Conservation (phyloP, 1,140 invertebrate genomes). For the Neodiprion fabricii region DNA sequence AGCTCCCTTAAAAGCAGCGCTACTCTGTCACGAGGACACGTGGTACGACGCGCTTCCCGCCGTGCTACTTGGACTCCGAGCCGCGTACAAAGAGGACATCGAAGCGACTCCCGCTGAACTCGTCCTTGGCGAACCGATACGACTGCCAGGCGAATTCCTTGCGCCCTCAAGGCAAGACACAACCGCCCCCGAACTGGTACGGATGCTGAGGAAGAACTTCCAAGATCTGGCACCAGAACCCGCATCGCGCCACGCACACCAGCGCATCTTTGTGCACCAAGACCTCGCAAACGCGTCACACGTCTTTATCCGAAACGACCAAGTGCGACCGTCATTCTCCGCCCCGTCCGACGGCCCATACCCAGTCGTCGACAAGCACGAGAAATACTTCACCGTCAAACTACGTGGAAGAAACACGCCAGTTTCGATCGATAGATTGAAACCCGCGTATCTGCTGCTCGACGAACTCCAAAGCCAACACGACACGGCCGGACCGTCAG, state of each 20-base stretch:
- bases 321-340: constrained; percentile 19
- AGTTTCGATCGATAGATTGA: constrained; percentile 1
- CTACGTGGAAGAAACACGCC: too few species aligned
- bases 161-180: background rate
- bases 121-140: constrained; percentile 37
- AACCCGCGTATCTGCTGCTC: too few species aligned
- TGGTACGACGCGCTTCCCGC: too few species aligned
- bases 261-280: constrained; percentile 31
- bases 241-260: constrained; percentile 17
- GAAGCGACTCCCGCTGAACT: constrained; percentile 20
- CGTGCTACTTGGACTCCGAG: constrained; percentile 35
- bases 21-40: constrained; percentile 39
- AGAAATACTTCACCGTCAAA: too few species aligned
- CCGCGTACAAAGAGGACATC: constrained; percentile 26
- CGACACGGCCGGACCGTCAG: too few species aligned
- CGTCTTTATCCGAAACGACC: constrained; percentile 39
- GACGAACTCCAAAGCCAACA: too few species aligned
- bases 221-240: too few species aligned
- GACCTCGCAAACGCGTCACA: constrained; percentile 33
- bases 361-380: too few species aligned
- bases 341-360: too few species aligned
- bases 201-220: too few species aligned
- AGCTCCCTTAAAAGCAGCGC: constrained; percentile 41
- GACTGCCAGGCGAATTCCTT: constrained; percentile 45
- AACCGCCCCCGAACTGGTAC: background rate